Evolutionary conservation across 2,113 vertebrate species (phyloP).

Genomic region (Dermatemys mawii): DNA sequence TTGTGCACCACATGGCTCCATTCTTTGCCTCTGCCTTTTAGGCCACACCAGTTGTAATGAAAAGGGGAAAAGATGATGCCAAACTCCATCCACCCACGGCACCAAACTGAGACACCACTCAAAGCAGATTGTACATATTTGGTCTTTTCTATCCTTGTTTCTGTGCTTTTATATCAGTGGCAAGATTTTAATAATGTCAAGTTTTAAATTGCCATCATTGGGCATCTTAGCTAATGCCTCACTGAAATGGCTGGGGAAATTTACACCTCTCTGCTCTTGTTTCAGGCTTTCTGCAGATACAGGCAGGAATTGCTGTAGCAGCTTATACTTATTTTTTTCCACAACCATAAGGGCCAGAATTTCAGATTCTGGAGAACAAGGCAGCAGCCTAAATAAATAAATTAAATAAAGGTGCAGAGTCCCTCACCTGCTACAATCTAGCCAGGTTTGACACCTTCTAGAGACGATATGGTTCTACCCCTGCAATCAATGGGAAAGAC

Average conservation of each 20-base stretch:
- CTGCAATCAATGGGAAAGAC: neutral
- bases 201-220: neutral
- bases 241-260: neutral
- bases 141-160: neutral
- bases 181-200: neutral
- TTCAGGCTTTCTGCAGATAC: neutral
- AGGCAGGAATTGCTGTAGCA: neutral
- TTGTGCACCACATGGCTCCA: neutral
- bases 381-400: neutral
- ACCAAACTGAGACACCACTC: neutral
- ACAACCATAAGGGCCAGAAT: neutral
- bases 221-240: accelerated
- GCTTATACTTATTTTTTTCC: neutral
- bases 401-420: neutral
- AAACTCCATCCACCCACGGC: accelerated
- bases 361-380: neutral
- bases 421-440: neutral
- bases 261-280: neutral
- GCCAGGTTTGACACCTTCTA: neutral
- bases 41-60: neutral
- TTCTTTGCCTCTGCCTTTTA: neutral
- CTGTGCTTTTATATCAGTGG: neutral
- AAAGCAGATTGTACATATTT: neutral
- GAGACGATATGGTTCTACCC: neutral
- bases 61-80: neutral